phyloP scores from a whole-genome alignment of 2,113 vertebrate species.

The Thinocorus orbignyianus region DNA sequence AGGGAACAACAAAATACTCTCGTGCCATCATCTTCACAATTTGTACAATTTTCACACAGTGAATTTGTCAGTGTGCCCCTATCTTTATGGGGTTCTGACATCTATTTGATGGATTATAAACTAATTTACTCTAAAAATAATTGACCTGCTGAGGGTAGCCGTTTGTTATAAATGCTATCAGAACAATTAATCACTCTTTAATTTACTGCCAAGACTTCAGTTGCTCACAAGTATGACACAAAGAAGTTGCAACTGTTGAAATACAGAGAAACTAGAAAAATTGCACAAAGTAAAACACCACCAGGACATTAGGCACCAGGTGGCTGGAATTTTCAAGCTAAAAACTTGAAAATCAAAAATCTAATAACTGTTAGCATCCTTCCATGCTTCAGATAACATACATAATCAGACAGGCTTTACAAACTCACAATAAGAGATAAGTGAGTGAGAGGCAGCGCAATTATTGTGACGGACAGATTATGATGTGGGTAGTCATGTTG shows the following conservation, averaged over 20 bases:
- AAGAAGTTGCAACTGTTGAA: not conserved
- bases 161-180: constrained; percentile 43
- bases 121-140: constrained; percentile 42
- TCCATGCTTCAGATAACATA: not conserved
- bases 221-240: constrained; percentile 1
- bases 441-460: not conserved
- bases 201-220: constrained; percentile 30
- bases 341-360: not conserved
- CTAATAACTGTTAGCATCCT: not conserved
- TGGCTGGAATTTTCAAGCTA: not conserved
- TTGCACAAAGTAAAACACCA: not conserved
- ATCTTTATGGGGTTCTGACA: not conserved
- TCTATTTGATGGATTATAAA: constrained; percentile 42
- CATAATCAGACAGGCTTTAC: not conserved
- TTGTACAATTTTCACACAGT: not conserved
- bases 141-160: constrained; percentile 9
- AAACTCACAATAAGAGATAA: not conserved
- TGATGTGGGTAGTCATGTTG: not conserved
- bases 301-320: not conserved
- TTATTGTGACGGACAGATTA: not conserved
- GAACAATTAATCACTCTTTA: constrained; percentile 54
- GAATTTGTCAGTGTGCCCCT: not conserved
- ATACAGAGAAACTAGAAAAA: not conserved
- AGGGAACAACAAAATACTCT: not conserved
- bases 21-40: not conserved